Evolutionary conservation across 2,888 invertebrate species (phyloP), one percentile per base, ranked within the genome.

Genomic region (Pheosia tremula): DNA sequence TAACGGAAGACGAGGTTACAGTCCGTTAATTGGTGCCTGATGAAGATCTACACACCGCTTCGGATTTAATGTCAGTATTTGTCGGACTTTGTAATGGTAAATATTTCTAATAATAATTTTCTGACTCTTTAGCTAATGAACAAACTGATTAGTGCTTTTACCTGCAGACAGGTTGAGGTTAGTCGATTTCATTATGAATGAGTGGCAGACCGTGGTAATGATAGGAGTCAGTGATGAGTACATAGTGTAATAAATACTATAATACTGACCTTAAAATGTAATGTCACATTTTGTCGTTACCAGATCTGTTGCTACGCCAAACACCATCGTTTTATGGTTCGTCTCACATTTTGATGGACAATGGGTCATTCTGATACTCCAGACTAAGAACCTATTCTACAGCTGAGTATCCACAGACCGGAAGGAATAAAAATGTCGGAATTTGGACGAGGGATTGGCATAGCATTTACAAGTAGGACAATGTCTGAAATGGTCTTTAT

Each of bases 1-100:
- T 78, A 80, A 79, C 80, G 78, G 80, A 64, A 75, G 72, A 63
- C 56, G 62, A 70, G 63, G 69, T 68, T 72, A 70, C 70, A 71
- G 74, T 69, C 74, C 52, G 64, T 63, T 80, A 78, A 80, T 78
- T 74, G 69, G 68, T 67, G 76, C 64, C 74, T 71, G 74, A 76
- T 78, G 67, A 66, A 71, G 69, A 75, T 65, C 66, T 75, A 5
- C n/a, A 24, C 24, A 8, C 13, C 50, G 24, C 24, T 50, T 3
- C 24, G 7, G 13, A 8, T 50, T 50, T 50, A 53, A 13, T 39
- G 24, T 24, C 61, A 67, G 72, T 70, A 65, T 67, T 68, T 66
- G 57, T 60, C 7, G 36, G 36, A 4, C 8, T 43, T 9, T 3
- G 8, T 9, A 9, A 43, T 43, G 10, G 10, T 10, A 10, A 43